Evolutionary conservation across 2,888 invertebrate genomes (phyloP).

Genomic region (Eurois occulta): DNA sequence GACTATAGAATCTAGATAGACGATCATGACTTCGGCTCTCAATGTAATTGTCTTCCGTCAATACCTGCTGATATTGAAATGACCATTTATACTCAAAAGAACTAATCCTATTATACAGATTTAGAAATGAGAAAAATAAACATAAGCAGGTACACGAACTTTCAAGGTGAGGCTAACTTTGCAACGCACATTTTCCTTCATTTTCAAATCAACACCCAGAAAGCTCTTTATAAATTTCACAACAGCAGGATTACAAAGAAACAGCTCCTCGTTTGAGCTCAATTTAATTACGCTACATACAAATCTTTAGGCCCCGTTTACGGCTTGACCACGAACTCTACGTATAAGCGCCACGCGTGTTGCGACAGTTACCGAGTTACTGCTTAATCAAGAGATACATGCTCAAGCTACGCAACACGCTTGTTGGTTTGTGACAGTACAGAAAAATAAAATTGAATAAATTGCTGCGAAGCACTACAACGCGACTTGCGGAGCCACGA

Average conservation of each 20-base stretch:
- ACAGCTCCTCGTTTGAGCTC: slow-evolving; percentile 38
- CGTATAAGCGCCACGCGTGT: not conserved
- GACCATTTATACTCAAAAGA: not conserved
- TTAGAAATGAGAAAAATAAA: not conserved
- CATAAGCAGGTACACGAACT: not conserved
- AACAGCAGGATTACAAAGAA: slow-evolving; percentile 47
- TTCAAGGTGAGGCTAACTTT: slow-evolving; percentile 9
- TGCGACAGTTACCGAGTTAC: not conserved
- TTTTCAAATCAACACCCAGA: slow-evolving; percentile 31
- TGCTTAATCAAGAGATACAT: not conserved
- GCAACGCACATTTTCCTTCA: slow-evolving; percentile 10
- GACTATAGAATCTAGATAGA: not conserved
- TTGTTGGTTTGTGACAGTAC: not conserved
- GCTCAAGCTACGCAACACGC: not conserved
- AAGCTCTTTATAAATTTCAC: slow-evolving; percentile 37
- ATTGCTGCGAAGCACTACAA: not conserved
- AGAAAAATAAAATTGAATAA: not conserved
- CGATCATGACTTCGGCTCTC: not conserved
- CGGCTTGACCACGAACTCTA: not conserved
- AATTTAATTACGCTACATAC: slow-evolving; percentile 60
- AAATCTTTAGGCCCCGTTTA: slow-evolving; percentile 20
- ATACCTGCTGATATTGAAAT: not conserved
- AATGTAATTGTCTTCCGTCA: not conserved
- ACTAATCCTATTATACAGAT: not conserved
- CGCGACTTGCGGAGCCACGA: not conserved